Evolutionary conservation across 1,140 invertebrate genomes (phyloP).

Genomic region (Drosophila erecta): DNA sequence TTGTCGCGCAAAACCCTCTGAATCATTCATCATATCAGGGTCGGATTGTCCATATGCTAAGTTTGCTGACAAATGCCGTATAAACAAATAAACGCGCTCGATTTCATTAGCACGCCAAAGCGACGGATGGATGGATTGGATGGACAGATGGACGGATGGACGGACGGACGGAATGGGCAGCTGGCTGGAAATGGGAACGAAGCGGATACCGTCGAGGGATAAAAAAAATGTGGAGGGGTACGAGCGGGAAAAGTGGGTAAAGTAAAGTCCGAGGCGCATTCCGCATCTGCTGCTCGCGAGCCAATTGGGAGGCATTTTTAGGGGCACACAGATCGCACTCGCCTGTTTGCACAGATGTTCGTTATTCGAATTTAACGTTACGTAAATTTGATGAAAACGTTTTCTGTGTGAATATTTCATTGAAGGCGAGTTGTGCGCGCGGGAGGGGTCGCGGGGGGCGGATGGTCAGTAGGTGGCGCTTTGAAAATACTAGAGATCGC

Average conservation of each 20-base stretch:
- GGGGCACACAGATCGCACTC: constrained; percentile 41
- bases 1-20: background rate
- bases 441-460: background rate
- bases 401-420: constrained; percentile 57
- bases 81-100: constrained; percentile 78
- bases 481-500: constrained; percentile 32
- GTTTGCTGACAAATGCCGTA: constrained; percentile 71
- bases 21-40: constrained; percentile 30
- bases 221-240: background rate
- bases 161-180: constrained; percentile 49
- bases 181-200: constrained; percentile 42
- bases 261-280: constrained; percentile 56
- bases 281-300: constrained; percentile 57
- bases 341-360: constrained; percentile 81
- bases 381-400: constrained; percentile 71
- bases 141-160: constrained; percentile 4
- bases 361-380: constrained; percentile 69
- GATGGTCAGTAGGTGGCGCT: constrained; percentile 51
- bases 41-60: constrained; percentile 38
- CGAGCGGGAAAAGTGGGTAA: constrained; percentile 9
- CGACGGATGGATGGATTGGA: constrained; percentile 16
- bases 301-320: constrained; percentile 58
- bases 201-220: constrained; percentile 29
- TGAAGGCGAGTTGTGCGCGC: constrained; percentile 28
- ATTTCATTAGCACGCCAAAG: constrained; percentile 74